Conservation (phyloP, 2,888 invertebrate species). For the Merodon equestris region DNA sequence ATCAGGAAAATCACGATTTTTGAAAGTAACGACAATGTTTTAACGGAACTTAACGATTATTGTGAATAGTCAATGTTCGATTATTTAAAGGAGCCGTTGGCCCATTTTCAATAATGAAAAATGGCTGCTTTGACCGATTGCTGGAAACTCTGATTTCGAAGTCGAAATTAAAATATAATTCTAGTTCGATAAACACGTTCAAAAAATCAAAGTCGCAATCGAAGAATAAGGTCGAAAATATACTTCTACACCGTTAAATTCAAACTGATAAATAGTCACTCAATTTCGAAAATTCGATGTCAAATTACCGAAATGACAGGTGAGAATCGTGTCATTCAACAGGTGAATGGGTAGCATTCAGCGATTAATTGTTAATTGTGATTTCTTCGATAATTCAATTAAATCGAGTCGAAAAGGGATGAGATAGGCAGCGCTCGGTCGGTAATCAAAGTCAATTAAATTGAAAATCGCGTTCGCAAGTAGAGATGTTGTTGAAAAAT, state of each 20-base stretch:
- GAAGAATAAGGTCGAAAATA: too few species aligned
- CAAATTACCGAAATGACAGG: too few species aligned
- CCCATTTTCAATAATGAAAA: too few species aligned
- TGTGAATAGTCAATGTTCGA: background rate
- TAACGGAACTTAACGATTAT: background rate
- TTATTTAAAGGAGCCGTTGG: too few species aligned
- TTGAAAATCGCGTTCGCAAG: conserved; percentile 47
- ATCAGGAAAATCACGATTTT: too few species aligned
- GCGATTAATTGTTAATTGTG: conserved; percentile 39
- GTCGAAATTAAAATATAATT: too few species aligned
- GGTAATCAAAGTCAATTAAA: conserved; percentile 61
- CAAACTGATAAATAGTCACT: too few species aligned
- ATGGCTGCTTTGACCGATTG: too few species aligned
- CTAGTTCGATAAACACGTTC: too few species aligned
- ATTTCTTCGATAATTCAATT: conserved; percentile 6
- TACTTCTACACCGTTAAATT: background rate
- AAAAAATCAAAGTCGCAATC: too few species aligned
- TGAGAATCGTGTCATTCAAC: conserved; percentile 34
- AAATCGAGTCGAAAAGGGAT: background rate
- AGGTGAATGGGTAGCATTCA: conserved; percentile 7
- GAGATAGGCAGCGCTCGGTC: background rate
- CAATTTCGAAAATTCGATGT: too few species aligned
- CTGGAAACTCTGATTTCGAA: too few species aligned
- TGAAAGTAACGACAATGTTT: background rate
- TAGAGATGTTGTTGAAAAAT: conserved; percentile 17